Evolutionary conservation across 2,888 invertebrate genomes (phyloP), one percentile per base, ranked within the genome.

Genomic region (Periphyllus acericola): DNA sequence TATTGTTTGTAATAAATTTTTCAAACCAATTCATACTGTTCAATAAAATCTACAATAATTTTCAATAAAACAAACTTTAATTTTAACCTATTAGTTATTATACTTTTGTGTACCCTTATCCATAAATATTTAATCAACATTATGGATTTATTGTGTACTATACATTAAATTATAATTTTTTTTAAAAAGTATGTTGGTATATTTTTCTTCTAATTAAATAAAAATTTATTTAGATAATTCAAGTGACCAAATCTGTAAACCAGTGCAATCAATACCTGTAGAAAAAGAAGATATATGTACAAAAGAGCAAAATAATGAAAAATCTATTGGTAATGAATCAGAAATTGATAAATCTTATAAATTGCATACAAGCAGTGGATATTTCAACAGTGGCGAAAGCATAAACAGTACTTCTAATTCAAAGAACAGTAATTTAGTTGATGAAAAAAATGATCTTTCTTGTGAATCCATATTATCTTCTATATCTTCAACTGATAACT

Each of bases 341-440:
- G 19, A 25, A n/a, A 29, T 76, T 78, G n/a, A 85, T 40, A 34
- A 76, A 78, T 78, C 68, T n/a, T 14, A 68, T 68, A 52, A 2
- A 46, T 68, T 84, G n/a, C 75, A 29, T 66, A 83, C 75, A 68
- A 85, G 34, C n/a, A 68, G 46, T 85, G 84, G 68, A 68, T 68
- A 85, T 78, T 34, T 78, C 34, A 78, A 85, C 21, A 85, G 84
- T 14, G n/a, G n/a, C n/a, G 84, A 78, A 78, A 78, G 76, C 60
- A 68, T 68, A 9, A 6, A 85, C 5, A 66, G 25, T 11, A 66
- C 29, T 75, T 60, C 40, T 2, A 60, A 60, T 29, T 75, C 75
- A 11, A 74, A n/a, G 9, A 74, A 36, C 29, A 3, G 19, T 76
- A 21, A 66, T 75, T 75, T 29, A 66, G 25, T 29, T 14, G 14